A percentile compares a stretch with the other conserved stretches of the same genome.
Evolutionary conservation across 2,113 vertebrate species (phyloP).

Genomic region (Catharus minimus): DNA sequence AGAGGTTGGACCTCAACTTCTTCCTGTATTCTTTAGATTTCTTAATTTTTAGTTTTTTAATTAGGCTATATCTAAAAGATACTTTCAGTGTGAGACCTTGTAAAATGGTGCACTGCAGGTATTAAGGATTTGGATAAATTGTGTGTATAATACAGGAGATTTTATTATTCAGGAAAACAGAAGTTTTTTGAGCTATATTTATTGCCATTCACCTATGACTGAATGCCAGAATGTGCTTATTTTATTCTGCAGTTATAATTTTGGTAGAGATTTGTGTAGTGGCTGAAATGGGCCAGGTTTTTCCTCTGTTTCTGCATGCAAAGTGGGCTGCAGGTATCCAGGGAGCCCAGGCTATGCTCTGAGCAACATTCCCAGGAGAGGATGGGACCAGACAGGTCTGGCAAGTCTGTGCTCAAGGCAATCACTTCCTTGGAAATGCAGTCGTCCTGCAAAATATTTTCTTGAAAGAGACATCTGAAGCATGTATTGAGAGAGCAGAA

Average conservation of each 20-base stretch:
- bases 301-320: neutral
- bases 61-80: neutral
- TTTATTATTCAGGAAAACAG: neutral
- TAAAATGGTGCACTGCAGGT: neutral
- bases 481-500: neutral
- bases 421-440: constrained; percentile 35
- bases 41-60: neutral
- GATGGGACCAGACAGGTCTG: constrained; percentile 41
- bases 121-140: neutral
- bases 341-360: neutral
- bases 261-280: neutral
- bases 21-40: neutral
- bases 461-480: constrained; percentile 12
- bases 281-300: neutral
- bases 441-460: neutral
- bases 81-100: neutral
- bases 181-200: neutral
- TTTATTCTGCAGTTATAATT: neutral
- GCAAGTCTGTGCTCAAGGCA: constrained; percentile 27
- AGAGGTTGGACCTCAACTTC: neutral
- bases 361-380: neutral
- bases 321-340: neutral
- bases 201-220: neutral
- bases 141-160: neutral
- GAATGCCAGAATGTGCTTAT: neutral